Evolutionary conservation across 2,113 vertebrate genomes (phyloP).

Genomic region (Oenanthe oenanthe): DNA sequence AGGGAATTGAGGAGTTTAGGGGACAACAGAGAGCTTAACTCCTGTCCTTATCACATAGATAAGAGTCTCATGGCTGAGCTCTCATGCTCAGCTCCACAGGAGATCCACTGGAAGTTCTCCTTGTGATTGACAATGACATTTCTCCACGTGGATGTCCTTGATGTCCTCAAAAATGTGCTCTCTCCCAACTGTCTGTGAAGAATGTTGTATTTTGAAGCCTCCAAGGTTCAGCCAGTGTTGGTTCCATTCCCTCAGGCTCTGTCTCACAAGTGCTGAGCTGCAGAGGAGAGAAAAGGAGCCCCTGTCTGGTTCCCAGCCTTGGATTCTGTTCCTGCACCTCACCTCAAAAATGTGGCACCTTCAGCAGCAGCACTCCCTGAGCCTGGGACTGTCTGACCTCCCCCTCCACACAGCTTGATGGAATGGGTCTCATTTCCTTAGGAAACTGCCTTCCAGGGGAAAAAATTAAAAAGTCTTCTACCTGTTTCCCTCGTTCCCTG

Average conservation of each 20-base stretch:
- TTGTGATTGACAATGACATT: rapidly evolving
- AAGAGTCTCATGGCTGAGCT: not conserved
- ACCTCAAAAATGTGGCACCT: not conserved
- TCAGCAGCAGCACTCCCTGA: not conserved
- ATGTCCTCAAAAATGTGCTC: not conserved
- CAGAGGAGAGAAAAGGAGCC: not conserved
- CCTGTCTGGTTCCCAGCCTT: not conserved
- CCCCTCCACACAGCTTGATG: not conserved
- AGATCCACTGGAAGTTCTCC: not conserved
- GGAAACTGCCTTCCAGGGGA: not conserved
- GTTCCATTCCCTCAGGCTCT: not conserved
- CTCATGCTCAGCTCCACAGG: not conserved
- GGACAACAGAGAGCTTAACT: not conserved
- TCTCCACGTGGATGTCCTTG: not conserved
- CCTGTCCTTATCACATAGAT: not conserved
- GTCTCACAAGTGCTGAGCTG: not conserved
- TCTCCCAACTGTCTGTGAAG: not conserved
- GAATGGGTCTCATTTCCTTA: slow-evolving; percentile 27
- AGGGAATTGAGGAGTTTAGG: not conserved
- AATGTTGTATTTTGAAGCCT: not conserved
- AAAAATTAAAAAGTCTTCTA: not conserved
- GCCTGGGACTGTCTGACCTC: not conserved
- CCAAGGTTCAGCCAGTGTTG: not conserved
- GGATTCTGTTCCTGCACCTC: not conserved
- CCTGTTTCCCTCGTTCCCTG: not conserved